Conservation (phyloP, 2,888 invertebrate genomes). For the Phanerotoma sp. region DNA sequence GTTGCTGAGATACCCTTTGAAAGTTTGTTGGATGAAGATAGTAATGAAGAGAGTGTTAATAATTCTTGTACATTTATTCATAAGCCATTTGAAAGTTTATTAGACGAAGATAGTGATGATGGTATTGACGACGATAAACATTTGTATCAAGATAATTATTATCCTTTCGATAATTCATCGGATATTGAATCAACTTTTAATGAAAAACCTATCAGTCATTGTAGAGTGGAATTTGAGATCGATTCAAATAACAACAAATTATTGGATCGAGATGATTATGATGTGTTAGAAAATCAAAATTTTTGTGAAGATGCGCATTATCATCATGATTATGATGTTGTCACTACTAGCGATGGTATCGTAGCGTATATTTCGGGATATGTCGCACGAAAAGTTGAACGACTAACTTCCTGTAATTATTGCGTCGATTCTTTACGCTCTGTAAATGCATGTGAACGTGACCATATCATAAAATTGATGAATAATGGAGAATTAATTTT, state of each 20-base stretch:
- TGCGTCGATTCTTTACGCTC: constrained; percentile 16
- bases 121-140: not conserved
- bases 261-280: too few relatives aligned
- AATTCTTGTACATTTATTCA: not conserved
- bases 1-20: constrained; percentile 1
- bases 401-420: constrained; percentile 14
- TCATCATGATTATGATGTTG: constrained; percentile 25
- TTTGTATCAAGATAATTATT: not conserved
- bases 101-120: constrained; percentile 1
- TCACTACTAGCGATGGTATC: constrained; percentile 22
- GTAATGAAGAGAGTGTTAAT: not conserved
- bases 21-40: not conserved
- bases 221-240: too few relatives aligned
- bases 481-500: constrained; percentile 18
- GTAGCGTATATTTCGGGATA: constrained; percentile 27
- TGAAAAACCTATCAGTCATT: not conserved
- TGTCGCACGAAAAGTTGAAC: constrained; percentile 22
- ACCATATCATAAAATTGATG: constrained; percentile 19
- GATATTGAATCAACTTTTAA: not conserved
- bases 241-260: too few relatives aligned
- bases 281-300: not conserved
- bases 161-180: not conserved
- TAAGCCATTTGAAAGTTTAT: not conserved
- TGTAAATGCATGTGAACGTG: constrained; percentile 11
- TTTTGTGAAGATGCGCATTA: not conserved